These are phyloP conservation scores for Leptarthrus brevirostris DNA, from an alignment of 2,888 invertebrate species.

Conservation along the genomic window DNA sequence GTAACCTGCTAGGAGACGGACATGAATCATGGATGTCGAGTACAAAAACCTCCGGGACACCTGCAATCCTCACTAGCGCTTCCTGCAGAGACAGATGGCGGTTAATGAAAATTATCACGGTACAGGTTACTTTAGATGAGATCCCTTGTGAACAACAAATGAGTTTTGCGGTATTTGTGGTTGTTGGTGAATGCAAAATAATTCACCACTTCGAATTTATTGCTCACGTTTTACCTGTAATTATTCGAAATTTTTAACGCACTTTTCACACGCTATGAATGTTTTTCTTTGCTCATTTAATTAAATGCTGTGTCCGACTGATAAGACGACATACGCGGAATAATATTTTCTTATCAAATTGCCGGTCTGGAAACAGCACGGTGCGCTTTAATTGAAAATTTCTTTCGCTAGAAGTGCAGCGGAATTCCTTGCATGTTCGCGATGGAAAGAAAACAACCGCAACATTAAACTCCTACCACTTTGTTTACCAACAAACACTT, in stretches of 20 bases:
- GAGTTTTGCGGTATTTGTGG: background rate
- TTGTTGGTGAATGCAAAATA: constrained; percentile 1
- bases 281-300: constrained; percentile 24
- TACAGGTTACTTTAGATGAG: background rate
- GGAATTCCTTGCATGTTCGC: background rate
- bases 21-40: background rate
- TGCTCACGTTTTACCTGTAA: constrained; percentile 18
- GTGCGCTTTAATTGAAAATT: background rate
- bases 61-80: constrained; percentile 12
- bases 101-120: constrained; percentile 19
- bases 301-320: constrained; percentile 25
- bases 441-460: background rate
- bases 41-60: background rate
- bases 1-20: background rate
- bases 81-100: background rate
- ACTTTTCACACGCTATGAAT: constrained; percentile 33
- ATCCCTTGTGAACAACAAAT: constrained; percentile 6
- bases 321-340: constrained; percentile 9
- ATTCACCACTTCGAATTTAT: constrained; percentile 23
- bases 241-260: constrained; percentile 24
- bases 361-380: background rate
- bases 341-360: constrained; percentile 16
- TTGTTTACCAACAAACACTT: constrained; percentile 41
- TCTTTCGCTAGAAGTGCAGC: background rate
- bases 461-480: constrained; percentile 32